Percentiles rank a stretch among this genome's conserved stretches.
Evolutionary conservation across 2,888 invertebrate species (phyloP).

Genomic region (Anthoptus insignis): DNA sequence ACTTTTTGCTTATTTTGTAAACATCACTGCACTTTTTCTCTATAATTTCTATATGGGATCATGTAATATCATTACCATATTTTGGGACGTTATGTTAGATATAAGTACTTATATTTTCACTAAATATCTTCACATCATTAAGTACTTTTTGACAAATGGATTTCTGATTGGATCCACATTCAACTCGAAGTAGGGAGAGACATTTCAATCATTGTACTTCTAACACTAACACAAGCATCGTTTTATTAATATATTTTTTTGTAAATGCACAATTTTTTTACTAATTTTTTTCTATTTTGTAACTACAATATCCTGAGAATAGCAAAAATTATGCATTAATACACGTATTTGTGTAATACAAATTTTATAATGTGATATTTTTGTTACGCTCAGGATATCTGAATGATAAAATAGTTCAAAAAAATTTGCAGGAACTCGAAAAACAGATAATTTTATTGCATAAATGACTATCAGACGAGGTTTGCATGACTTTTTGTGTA

Average conservation of each 20-base stretch:
- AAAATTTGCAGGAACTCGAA: neutral
- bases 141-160: neutral
- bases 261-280: conserved; percentile 5
- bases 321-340: neutral
- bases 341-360: neutral
- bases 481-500: conserved; percentile 1
- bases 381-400: neutral
- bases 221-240: neutral
- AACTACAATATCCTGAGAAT: neutral
- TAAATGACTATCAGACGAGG: neutral
- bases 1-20: conserved; percentile 20
- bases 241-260: conserved; percentile 33
- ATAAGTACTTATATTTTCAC: no score
- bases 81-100: no score
- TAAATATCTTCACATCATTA: no score
- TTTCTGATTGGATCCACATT: neutral
- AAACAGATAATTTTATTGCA: neutral
- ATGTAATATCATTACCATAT: neutral
- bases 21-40: conserved; percentile 13
- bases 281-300: conserved; percentile 1
- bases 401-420: neutral
- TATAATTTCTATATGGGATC: neutral
- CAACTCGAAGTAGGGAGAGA: neutral
- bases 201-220: neutral
- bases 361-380: neutral